Conservation (phyloP, 2,888 invertebrate genomes). For the Hololepta plana region DNA sequence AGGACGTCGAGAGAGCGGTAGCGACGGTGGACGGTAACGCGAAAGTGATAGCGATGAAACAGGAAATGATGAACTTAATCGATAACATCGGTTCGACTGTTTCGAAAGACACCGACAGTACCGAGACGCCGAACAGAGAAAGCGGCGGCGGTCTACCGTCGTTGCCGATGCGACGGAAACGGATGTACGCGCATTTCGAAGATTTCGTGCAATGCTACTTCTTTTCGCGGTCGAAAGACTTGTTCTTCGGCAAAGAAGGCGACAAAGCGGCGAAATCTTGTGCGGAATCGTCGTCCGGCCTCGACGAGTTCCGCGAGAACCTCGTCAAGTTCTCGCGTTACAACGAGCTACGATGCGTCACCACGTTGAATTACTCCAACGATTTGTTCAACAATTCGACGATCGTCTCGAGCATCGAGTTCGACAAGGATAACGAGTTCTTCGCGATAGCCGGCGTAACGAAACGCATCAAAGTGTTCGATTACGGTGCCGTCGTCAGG, state of each 20-base stretch:
- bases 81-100: conserved; percentile 34
- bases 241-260: conserved; percentile 37
- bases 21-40: conserved; percentile 26
- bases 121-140: conserved; percentile 11
- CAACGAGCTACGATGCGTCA: conserved; percentile 58
- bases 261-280: conserved; percentile 14
- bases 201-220: conserved; percentile 82
- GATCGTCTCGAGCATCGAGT: conserved; percentile 83
- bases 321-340: conserved; percentile 72
- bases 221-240: conserved; percentile 51
- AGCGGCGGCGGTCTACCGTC: conserved; percentile 22
- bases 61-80: conserved; percentile 36
- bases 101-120: conserved; percentile 14
- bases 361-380: conserved; percentile 76
- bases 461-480: conserved; percentile 84
- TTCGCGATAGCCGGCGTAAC: conserved; percentile 94
- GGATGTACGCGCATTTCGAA: conserved; percentile 74
- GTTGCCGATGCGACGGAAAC: conserved; percentile 47
- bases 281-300: conserved; percentile 28
- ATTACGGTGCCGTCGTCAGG: conserved; percentile 68
- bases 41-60: conserved; percentile 33
- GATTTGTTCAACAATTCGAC: conserved; percentile 77
- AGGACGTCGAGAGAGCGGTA: conserved; percentile 32
- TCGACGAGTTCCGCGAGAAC: conserved; percentile 68
- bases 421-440: conserved; percentile 89